These are phyloP conservation scores for Congeria kusceri DNA, from an alignment of 2,888 invertebrate species.

Conservation along the genomic window DNA sequence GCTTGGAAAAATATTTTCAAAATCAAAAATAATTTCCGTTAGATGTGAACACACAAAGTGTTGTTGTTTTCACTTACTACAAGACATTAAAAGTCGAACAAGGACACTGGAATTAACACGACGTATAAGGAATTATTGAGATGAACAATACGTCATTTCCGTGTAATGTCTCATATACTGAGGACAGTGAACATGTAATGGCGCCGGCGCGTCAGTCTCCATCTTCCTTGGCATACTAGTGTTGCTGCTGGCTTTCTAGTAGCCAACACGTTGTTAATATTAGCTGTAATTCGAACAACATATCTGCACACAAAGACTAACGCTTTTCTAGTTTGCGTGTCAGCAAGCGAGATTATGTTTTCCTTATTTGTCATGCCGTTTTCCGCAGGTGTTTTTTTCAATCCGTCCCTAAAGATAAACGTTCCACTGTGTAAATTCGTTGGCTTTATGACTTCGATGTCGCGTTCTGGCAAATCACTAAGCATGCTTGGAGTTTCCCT, in stretches of 20 bases:
- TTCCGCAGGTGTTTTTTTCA: slow-evolving; percentile 47
- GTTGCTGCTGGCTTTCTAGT: slow-evolving; percentile 35
- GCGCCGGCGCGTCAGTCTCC: not conserved
- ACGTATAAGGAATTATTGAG: too few species aligned
- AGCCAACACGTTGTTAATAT: slow-evolving; percentile 60
- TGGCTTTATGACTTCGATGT: slow-evolving; percentile 50
- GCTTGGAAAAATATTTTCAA: too few species aligned
- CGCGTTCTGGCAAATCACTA: slow-evolving; percentile 50
- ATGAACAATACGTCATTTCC: too few species aligned
- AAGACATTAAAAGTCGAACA: too few species aligned
- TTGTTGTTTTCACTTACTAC: too few species aligned
- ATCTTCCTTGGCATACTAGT: slow-evolving; percentile 50
- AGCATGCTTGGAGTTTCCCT: slow-evolving; percentile 71
- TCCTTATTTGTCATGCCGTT: slow-evolving; percentile 68
- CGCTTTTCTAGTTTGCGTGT: slow-evolving; percentile 69
- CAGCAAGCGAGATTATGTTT: slow-evolving; percentile 65
- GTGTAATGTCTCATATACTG: too few species aligned
- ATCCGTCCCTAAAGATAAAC: slow-evolving; percentile 46
- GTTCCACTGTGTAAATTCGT: slow-evolving; percentile 46
- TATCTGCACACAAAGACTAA: slow-evolving; percentile 74
- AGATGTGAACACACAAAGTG: too few species aligned
- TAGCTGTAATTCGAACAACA: slow-evolving; percentile 62
- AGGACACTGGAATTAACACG: too few species aligned
- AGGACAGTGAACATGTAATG: too few species aligned
- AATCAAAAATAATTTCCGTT: too few species aligned